Percentiles rank a stretch among this genome's conserved stretches.
These are phyloP conservation scores for Australoheros facetus DNA, from an alignment of 2,797 vertebrate genomes.

Conservation along the genomic window DNA sequence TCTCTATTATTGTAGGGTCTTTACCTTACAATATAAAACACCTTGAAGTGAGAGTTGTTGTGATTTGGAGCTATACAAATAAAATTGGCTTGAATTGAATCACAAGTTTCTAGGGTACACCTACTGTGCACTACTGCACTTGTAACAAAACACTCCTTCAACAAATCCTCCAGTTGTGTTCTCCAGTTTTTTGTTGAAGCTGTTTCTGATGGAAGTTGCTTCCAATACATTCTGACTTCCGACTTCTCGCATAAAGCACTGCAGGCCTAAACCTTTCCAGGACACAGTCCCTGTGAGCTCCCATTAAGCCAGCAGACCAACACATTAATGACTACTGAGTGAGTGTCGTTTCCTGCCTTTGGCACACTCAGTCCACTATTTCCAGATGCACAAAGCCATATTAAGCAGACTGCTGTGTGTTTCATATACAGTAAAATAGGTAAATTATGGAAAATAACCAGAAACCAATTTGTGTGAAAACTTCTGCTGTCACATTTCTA, in stretches of 20 bases:
- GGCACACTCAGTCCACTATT: no score
- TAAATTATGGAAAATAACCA: background rate
- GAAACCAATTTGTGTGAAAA: background rate
- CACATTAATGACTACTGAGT: background rate
- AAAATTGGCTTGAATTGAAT: no score
- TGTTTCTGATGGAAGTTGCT: background rate
- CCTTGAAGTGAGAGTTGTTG: no score
- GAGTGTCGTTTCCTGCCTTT: background rate
- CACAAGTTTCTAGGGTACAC: no score
- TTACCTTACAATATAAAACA: no score
- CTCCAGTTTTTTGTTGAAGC: background rate
- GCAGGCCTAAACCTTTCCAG: background rate
- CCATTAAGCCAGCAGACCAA: background rate
- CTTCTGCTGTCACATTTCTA: background rate
- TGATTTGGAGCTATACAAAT: no score
- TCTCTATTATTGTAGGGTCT: no score
- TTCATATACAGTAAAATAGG: background rate
- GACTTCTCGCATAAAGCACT: background rate
- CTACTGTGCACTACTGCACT: no score
- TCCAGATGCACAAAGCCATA: background rate
- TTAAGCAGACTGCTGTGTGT: background rate
- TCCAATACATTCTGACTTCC: background rate
- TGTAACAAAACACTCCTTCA: background rate
- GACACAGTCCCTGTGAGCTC: background rate
- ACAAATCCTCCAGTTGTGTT: background rate